A percentile compares a stretch with the other conserved stretches of the same genome.
Evolutionary conservation across 2,113 vertebrate genomes (phyloP).

Genomic region (Apodemus speciosus): DNA sequence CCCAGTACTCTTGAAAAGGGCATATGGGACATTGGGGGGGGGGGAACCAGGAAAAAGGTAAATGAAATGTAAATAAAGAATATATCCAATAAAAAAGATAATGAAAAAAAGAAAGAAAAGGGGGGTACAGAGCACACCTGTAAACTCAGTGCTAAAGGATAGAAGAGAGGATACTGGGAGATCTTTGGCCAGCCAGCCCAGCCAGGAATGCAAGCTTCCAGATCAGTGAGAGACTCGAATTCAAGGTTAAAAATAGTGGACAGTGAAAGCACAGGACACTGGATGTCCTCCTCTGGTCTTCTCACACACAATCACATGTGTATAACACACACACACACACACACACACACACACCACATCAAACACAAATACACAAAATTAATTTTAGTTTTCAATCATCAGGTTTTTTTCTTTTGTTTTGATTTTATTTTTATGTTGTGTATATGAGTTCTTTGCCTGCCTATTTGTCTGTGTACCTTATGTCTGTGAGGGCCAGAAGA

Average conservation of each 20-base stretch:
- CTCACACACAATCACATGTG: neutral
- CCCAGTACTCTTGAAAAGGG: neutral
- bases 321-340: neutral
- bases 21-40: too few relatives aligned
- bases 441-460: neutral
- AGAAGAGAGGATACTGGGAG: neutral
- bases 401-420: neutral
- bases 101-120: too few relatives aligned
- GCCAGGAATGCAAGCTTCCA: neutral
- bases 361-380: neutral
- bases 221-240: neutral
- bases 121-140: neutral
- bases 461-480: neutral
- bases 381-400: neutral
- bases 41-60: too few relatives aligned
- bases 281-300: neutral
- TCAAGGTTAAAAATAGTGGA: neutral
- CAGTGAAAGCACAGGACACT: neutral
- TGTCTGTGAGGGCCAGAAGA: neutral
- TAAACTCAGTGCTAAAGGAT: neutral
- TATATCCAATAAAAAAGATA: too few relatives aligned
- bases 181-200: neutral
- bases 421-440: neutral
- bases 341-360: neutral
- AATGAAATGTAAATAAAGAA: too few relatives aligned